Percentiles rank a stretch among this genome's conserved stretches.
phyloP scores from a whole-genome alignment of 1,140 invertebrate genomes.

The Chrysopa pallens region DNA sequence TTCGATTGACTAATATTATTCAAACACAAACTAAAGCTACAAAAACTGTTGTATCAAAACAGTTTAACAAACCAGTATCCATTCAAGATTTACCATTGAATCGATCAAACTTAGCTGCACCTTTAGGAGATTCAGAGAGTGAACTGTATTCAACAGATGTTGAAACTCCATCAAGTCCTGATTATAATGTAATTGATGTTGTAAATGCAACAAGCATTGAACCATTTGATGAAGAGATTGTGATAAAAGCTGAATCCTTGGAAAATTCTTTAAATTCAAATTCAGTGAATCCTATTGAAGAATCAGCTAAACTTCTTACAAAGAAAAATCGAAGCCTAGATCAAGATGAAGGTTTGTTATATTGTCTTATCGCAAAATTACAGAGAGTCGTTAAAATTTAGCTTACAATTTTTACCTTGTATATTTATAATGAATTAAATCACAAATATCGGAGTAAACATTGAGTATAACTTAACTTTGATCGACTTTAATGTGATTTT shows the following conservation, averaged over 20 bases:
- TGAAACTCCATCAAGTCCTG: conserved; percentile 21
- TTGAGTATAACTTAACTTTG: too few species aligned
- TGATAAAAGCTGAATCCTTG: too few species aligned
- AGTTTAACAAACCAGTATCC: background rate
- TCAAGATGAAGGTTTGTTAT: conserved; percentile 11
- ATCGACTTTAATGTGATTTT: too few species aligned
- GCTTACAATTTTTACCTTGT: too few species aligned
- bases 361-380: too few species aligned
- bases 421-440: too few species aligned
- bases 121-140: conserved; percentile 19
- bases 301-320: conserved; percentile 2
- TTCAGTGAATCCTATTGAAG: too few species aligned
- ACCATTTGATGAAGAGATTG: background rate
- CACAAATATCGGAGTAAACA: too few species aligned
- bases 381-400: too few species aligned
- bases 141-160: conserved; percentile 23
- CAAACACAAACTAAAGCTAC: conserved; percentile 5
- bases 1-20: conserved; percentile 22
- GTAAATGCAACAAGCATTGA: background rate
- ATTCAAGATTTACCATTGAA: background rate
- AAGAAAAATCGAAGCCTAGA: conserved; percentile 16
- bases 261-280: background rate
- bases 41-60: background rate
- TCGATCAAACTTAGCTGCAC: background rate
- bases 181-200: conserved; percentile 24